These are phyloP conservation scores for Macroteleia sp. DNA, from an alignment of 2,888 invertebrate species.

Conservation along the genomic window DNA sequence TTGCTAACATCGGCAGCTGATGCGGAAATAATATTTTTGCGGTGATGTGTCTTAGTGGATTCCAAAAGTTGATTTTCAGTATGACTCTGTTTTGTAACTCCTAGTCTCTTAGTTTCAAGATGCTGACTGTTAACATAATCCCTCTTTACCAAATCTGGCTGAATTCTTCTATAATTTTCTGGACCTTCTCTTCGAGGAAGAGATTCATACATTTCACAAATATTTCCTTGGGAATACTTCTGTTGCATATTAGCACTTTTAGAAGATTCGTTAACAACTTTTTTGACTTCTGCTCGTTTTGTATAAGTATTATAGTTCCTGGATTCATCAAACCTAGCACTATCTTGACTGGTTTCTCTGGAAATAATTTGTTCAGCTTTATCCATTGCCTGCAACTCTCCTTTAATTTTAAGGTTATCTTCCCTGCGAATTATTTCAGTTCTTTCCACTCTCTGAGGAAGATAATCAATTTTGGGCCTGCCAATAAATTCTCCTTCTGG, in stretches of 20 bases:
- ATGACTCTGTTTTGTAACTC: conserved; percentile 73
- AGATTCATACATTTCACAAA: too few relatives aligned
- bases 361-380: conserved; percentile 85
- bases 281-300: conserved; percentile 78
- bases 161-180: too few relatives aligned
- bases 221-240: conserved; percentile 81
- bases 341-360: conserved; percentile 85
- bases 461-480: conserved; percentile 82
- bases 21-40: conserved; percentile 89
- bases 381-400: conserved; percentile 83
- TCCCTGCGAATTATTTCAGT: conserved; percentile 84
- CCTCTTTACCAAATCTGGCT: too few relatives aligned
- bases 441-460: conserved; percentile 85
- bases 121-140: conserved; percentile 77
- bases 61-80: conserved; percentile 74
- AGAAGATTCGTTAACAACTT: conserved; percentile 79
- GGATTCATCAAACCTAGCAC: conserved; percentile 85
- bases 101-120: conserved; percentile 63
- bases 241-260: conserved; percentile 83
- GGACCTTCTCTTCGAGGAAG: too few relatives aligned
- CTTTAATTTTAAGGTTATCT: conserved; percentile 84
- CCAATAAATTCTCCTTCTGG: conserved; percentile 85
- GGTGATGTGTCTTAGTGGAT: conserved; percentile 86
- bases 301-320: conserved; percentile 85
- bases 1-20: conserved; percentile 91